Evolutionary conservation across 2,888 invertebrate species (phyloP).

Genomic region (Ectobius pallidus): DNA sequence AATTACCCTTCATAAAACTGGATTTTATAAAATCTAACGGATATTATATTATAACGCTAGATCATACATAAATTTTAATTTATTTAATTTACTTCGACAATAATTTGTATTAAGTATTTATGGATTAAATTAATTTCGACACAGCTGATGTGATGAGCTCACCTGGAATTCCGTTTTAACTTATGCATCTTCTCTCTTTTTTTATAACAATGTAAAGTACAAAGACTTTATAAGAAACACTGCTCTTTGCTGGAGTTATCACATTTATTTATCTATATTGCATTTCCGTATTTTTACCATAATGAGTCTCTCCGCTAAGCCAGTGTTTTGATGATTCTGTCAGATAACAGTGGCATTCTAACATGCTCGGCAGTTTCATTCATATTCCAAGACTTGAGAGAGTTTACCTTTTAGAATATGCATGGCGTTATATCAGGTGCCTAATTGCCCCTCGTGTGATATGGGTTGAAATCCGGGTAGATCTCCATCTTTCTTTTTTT

Average conservation of each 20-base stretch:
- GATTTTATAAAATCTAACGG: too few relatives aligned
- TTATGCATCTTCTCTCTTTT: too few relatives aligned
- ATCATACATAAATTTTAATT: too few relatives aligned
- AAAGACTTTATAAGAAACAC: background rate
- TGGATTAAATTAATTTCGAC: too few relatives aligned
- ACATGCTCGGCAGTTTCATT: background rate
- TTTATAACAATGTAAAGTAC: too few relatives aligned
- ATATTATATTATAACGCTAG: too few relatives aligned
- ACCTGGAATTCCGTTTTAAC: too few relatives aligned
- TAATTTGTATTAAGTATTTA: too few relatives aligned
- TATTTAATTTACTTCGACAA: too few relatives aligned
- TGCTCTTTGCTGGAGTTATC: background rate
- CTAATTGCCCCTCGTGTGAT: background rate
- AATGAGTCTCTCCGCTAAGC: background rate
- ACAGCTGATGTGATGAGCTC: too few relatives aligned
- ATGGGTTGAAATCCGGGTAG: background rate
- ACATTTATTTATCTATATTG: slow-evolving; percentile 5
- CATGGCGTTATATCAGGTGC: background rate
- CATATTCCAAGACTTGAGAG: slow-evolving; percentile 8
- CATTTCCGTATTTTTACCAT: slow-evolving; percentile 18
- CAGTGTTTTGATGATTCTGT: background rate
- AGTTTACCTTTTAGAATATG: background rate
- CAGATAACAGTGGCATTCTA: background rate
- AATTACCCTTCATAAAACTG: too few relatives aligned
- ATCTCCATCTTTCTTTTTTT: background rate